Base-by-base conservation (phyloP, 2,113 vertebrate genomes). In the Oriolus oriolus region DNA sequence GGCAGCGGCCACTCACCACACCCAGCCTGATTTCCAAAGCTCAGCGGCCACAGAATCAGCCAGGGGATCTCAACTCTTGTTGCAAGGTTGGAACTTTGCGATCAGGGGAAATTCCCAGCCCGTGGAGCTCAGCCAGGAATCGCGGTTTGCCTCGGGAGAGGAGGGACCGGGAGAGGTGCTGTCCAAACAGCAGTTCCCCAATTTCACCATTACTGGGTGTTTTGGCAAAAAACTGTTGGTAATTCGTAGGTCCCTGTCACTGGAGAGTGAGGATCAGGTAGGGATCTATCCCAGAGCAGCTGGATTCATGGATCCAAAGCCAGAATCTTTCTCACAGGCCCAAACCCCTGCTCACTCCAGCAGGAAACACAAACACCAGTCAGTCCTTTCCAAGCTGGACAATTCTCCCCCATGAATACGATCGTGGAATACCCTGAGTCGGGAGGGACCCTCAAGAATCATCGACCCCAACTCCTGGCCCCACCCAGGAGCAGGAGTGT, bases 171-270 rank as follows among this genome's bases (percentile, higher is more conserved):
- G 61, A 85, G 45, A 89, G 0, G 9, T 66, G 47, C 56, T 61
- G 18, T 7, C 26, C 59, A 6, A 49, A 16, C 0, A 92, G 44
- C 59, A 44, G 14, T 13, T 39, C 30, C 37, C 45, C 35, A 24
- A 0, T 31, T 45, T 50, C 64, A 78, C 42, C 45, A 3, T 19
- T 6, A 5, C 6, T 18, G 59, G 8, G 22, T n/a, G 65, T 52
- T 85, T 26, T 26, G 44, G 41, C 16, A 19, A 21, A 79, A 79
- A 60, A 0, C 8, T 21, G 27, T 63, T 17, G 27, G 13, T 11
- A 15, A 28, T 69, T 24, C 8, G 0, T 0, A 13, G 2, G 2
- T 31, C 1, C n/a, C 39, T 30, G 3, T 9, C 75, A 21, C 35
- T 2, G 52, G 52, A 23, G 44, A 14, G 84, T 2, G 16, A 31